These are phyloP conservation scores for Callipepla squamata DNA, from an alignment of 2,113 vertebrate genomes.

Conservation along the genomic window DNA sequence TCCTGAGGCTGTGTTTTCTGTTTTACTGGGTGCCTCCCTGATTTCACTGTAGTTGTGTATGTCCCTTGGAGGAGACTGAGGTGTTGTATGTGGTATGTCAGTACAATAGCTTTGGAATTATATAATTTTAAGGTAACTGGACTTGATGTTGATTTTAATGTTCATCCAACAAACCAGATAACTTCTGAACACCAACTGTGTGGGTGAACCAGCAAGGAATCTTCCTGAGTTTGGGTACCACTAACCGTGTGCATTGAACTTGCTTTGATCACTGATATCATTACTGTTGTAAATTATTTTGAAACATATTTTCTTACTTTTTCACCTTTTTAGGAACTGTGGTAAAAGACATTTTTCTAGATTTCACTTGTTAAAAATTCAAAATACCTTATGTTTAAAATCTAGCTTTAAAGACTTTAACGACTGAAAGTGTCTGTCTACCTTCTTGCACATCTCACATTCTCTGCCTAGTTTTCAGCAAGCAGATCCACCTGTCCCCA, in stretches of 20 bases:
- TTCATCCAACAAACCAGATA: slow-evolving; percentile 8
- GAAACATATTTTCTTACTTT: background rate
- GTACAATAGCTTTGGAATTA: background rate
- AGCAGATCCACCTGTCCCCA: background rate
- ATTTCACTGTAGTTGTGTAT: background rate
- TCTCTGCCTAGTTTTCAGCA: background rate
- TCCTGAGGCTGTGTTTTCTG: background rate
- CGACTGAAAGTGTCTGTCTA: background rate
- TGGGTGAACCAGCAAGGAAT: background rate
- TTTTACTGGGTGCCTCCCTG: background rate
- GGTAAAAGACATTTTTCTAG: background rate
- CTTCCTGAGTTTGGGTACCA: background rate
- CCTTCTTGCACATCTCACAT: background rate
- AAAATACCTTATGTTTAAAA: slow-evolving; percentile 2
- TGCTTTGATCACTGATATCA: background rate
- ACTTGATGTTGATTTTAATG: background rate
- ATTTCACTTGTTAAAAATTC: slow-evolving; percentile 4
- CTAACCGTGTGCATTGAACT: background rate
- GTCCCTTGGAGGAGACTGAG: background rate
- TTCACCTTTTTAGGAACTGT: background rate
- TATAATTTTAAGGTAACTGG: background rate
- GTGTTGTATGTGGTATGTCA: background rate
- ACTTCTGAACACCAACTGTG: background rate
- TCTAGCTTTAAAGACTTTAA: background rate
- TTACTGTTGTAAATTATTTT: background rate